Percentiles rank a stretch among this genome's conserved stretches.
These are phyloP conservation scores for Rhipidura dahli DNA, from an alignment of 2,113 vertebrate species.

Conservation along the genomic window DNA sequence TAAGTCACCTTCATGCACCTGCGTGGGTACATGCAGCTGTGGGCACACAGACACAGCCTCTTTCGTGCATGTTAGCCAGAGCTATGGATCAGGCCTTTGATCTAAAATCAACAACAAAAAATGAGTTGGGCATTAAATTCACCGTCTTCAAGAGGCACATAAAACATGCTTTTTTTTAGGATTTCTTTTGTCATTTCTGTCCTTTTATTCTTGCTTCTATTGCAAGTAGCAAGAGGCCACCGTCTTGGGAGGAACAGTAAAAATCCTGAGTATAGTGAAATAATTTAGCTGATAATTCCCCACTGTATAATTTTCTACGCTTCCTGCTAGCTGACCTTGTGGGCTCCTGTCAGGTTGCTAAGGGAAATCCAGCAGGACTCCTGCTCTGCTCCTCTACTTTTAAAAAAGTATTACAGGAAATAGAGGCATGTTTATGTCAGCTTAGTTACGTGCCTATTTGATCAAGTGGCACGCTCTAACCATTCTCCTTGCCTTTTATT, in stretches of 20 bases:
- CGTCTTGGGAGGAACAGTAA: conserved; percentile 79
- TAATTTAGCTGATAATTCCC: conserved; percentile 86
- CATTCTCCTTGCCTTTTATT: not conserved
- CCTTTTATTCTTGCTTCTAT: conserved; percentile 75
- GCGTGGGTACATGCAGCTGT: not conserved
- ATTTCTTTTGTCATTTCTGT: conserved; percentile 71
- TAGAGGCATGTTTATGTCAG: conserved; percentile 67
- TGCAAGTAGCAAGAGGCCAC: conserved; percentile 76
- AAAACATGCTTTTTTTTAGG: conserved; percentile 26
- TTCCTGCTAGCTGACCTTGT: conserved; percentile 86
- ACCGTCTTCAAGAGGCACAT: not conserved
- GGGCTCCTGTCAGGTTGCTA: conserved; percentile 82
- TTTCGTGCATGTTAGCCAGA: not conserved
- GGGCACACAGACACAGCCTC: not conserved
- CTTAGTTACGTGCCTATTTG: conserved; percentile 60
- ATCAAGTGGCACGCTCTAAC: conserved; percentile 46
- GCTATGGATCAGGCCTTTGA: not conserved
- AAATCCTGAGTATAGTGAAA: conserved; percentile 83
- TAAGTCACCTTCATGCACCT: conserved; percentile 45
- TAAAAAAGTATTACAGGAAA: conserved; percentile 70
- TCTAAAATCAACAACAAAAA: conserved; percentile 48
- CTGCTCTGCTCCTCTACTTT: conserved; percentile 73
- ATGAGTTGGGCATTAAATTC: conserved; percentile 39
- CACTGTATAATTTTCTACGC: conserved; percentile 80
- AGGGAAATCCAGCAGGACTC: conserved; percentile 81